Base-by-base conservation (phyloP, 2,113 vertebrate species). In the Nettapus auritus region DNA sequence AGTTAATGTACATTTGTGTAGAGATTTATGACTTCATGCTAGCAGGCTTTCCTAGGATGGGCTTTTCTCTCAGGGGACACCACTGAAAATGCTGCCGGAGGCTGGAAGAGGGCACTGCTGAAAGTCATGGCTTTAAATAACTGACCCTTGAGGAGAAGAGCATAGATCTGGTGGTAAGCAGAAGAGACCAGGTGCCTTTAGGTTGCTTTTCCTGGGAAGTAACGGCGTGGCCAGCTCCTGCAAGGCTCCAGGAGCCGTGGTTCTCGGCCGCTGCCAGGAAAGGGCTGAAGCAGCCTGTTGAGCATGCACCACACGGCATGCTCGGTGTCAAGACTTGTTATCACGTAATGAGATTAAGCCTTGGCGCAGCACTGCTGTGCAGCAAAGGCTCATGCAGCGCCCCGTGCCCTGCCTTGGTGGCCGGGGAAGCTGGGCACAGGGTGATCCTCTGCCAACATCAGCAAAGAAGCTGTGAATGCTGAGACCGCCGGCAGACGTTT, bases 301-400 rank as follows among this genome's bases (percentile, higher is more conserved):
- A 82, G 66, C 5, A 70, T 77, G 42, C 29, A 55, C 73, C 91
- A 93, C 77, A 34, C 79, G 85, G 83, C 60, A 25, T 16, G 2
- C 79, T 86, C 66, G 18, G 74, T 40, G 80, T 86, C 84, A 86
- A 44, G 94, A 57, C 50, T 84, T 22, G 93, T 96, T 85, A 86
- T 89, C 94, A 62, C 1, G 0, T 90, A 95, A 97, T 0, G 2
- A 93, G 96, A 94, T 94, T 87, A 97, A 94, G 88, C 63, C 29
- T 44, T 84, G 3, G 11, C 36, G 83, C 88, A 71, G 91, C 66
- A 8, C 48, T 69, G 88, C 96, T 6, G 20, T 59, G 9, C 31
- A 10, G 5, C n/a, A 73, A 90, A 69, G 74, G 38, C 56, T 63
- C 66, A 3, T 0, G 6, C 67, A 52, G 79, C 83, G 83, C 77